Evolutionary conservation across 2,797 vertebrate species (phyloP).

Genomic region (Helarctos malayanus): DNA sequence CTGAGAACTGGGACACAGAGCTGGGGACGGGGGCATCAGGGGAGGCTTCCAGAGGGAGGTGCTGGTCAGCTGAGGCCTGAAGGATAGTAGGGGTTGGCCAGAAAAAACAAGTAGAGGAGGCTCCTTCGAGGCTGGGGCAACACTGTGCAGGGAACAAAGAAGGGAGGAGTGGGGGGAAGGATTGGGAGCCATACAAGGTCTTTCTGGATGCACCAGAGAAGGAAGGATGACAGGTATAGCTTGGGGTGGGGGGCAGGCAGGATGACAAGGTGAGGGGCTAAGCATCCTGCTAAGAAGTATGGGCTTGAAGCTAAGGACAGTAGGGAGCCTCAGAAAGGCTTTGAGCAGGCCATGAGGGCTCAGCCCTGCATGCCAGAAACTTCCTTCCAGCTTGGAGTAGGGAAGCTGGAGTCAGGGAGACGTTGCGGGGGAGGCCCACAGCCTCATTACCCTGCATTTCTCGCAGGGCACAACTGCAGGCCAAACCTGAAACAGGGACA

Average conservation of each 20-base stretch:
- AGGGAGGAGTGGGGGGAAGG: no score
- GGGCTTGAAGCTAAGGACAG: neutral
- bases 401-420: neutral
- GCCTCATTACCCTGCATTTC: neutral
- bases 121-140: neutral
- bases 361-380: neutral
- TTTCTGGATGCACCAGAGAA: neutral
- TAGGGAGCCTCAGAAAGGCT: neutral
- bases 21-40: neutral
- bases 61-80: neutral
- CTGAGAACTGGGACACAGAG: neutral
- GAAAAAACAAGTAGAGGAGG: neutral
- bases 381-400: neutral
- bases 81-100: neutral
- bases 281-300: neutral
- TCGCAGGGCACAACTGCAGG: no score
- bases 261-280: neutral
- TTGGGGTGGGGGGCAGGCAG: no score
- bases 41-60: neutral
- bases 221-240: fast-evolving
- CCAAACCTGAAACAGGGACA: neutral
- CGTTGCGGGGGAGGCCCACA: neutral
- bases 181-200: neutral
- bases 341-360: neutral
- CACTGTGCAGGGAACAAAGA: neutral